Base-by-base conservation (phyloP, 2,888 invertebrate genomes). In the Morpho deidamia region DNA sequence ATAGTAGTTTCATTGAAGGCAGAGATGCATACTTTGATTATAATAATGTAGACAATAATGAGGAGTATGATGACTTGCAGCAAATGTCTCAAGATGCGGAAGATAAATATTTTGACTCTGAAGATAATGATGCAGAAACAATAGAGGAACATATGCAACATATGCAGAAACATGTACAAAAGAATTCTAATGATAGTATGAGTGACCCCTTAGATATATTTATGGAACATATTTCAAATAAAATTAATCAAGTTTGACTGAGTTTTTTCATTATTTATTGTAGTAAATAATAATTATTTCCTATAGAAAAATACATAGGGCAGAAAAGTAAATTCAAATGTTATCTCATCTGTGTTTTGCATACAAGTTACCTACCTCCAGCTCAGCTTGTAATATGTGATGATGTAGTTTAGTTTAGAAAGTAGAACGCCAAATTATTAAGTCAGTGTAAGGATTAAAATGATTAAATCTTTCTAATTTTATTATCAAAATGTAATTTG, bases 71-170 rank as follows among this genome's bases (percentile, higher is more conserved):
- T 59, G 93, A 94, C 55, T 91, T 94, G 50, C 80, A 93, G 56
- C 93, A 93, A 68, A 74, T 82, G 11, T 78, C 83, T 41, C 93
- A 93, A 67, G 97, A 98, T 81, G 95, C 94, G 63, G 96, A 98
- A 80, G 97, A 98, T 66, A 94, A 93, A 71, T 98, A 98, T 78
- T 98, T 98, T 86, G 96, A 97, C 77, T 93, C 94, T 4, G 96
- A 96, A 76, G 92, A 92, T 32, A 93, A 94, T 61, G 93, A 93
- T 61, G 86, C 86, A 41, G 88, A 76, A 50, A 85, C 79, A 62
- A 67, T 76, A 39, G 82, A 83, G 56, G 78, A 81, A 54, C 85
- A 89, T 54, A 83, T 83, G 82, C 68, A 81, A 62, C 76, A 87
- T 53, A 71, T 81, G 14, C 68, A 81, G 56, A 80, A 79, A 59